Conservation (phyloP, 2,113 vertebrate genomes). For the Barnardius zonarius region DNA sequence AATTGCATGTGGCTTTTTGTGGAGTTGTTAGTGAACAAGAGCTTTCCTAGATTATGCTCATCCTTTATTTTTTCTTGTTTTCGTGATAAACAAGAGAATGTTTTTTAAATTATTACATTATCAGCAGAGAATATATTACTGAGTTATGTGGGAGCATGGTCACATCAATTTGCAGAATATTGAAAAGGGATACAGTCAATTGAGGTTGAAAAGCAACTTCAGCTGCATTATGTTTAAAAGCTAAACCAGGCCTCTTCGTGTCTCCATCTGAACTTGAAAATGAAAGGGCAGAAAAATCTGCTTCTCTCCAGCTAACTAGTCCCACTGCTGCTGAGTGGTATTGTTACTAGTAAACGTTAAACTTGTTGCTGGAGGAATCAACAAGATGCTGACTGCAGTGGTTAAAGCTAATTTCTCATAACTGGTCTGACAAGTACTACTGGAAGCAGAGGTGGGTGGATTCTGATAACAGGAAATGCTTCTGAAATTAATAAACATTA, state of each 20-base stretch:
- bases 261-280: not conserved
- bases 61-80: not conserved
- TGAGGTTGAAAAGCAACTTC: not conserved
- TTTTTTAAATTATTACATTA: not conserved
- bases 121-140: not conserved
- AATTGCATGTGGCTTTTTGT: not conserved
- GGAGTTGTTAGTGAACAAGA: slow-evolving; percentile 3
- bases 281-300: slow-evolving; percentile 1
- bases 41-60: not conserved
- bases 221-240: not conserved
- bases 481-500: not conserved
- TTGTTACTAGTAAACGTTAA: not conserved
- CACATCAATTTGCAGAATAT: not conserved
- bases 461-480: not conserved
- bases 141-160: not conserved
- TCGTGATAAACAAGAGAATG: not conserved
- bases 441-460: not conserved
- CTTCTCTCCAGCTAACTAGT: not conserved
- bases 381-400: not conserved
- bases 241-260: not conserved
- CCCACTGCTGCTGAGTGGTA: not conserved
- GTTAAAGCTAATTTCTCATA: not conserved
- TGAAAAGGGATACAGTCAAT: not conserved
- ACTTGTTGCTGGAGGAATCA: not conserved
- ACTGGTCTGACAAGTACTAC: not conserved